These are phyloP conservation scores for Girardinichthys multiradiatus DNA, from an alignment of 2,113 vertebrate species.

Conservation along the genomic window DNA sequence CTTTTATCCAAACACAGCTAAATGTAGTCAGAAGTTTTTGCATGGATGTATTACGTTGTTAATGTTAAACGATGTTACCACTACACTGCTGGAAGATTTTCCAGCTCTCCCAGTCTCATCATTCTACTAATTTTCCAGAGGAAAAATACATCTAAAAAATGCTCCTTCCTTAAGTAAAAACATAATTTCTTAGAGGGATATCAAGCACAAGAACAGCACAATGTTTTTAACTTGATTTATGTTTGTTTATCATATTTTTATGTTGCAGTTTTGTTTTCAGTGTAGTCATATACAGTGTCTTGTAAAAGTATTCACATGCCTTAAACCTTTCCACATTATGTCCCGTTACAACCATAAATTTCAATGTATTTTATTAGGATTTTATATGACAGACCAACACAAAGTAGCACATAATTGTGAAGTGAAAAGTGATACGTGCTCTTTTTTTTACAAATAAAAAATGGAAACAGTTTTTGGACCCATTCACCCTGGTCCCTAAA, in stretches of 20 bases:
- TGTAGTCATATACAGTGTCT: background rate
- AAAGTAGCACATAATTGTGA: no score
- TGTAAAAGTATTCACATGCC: background rate
- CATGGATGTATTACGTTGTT: background rate
- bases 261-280: background rate
- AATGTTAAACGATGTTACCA: slow-evolving; percentile 1
- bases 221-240: background rate
- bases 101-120: slow-evolving; percentile 33
- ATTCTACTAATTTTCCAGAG: slow-evolving; percentile 57
- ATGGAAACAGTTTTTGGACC: no score
- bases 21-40: background rate
- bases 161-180: slow-evolving; percentile 4
- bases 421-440: no score
- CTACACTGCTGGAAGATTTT: slow-evolving; percentile 14
- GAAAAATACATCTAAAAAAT: slow-evolving; percentile 18
- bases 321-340: background rate
- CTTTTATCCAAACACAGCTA: slow-evolving; percentile 28
- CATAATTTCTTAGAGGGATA: background rate
- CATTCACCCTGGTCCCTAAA: no score
- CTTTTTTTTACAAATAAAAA: no score
- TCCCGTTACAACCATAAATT: no score
- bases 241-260: background rate
- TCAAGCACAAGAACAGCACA: background rate
- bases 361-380: no score
- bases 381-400: no score